phyloP scores from a whole-genome alignment of 2,113 vertebrate genomes.

The Stercorarius parasiticus region DNA sequence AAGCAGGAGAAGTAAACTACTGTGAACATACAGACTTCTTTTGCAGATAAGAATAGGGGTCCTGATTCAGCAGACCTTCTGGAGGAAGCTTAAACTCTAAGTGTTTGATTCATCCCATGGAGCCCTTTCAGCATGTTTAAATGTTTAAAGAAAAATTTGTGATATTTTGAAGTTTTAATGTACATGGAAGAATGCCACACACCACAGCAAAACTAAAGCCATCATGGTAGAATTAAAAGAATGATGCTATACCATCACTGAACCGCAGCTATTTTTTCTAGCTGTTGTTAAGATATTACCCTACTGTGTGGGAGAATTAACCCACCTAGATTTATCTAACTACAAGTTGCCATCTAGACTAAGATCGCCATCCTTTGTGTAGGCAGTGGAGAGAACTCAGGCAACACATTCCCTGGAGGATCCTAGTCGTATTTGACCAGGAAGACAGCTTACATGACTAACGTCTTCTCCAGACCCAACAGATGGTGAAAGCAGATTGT shows the following conservation, averaged over 20 bases:
- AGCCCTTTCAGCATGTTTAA: not conserved
- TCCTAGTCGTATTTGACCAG: rapidly evolving
- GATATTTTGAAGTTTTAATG: not conserved
- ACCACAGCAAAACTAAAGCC: not conserved
- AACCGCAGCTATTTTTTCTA: not conserved
- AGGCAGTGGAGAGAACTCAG: not conserved
- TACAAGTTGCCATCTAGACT: not conserved
- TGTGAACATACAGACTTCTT: not conserved
- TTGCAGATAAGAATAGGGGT: not conserved
- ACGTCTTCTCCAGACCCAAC: not conserved
- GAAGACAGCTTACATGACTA: not conserved
- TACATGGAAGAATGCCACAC: not conserved
- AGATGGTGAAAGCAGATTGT: not conserved
- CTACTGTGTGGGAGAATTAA: not conserved
- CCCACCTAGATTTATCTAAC: not conserved
- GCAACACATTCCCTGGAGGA: not conserved
- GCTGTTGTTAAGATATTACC: not conserved
- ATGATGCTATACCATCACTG: not conserved
- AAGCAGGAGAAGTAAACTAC: not conserved
- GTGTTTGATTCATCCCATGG: not conserved
- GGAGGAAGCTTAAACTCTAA: not conserved
- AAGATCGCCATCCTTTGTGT: not conserved
- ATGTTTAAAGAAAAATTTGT: not conserved
- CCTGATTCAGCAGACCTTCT: not conserved
- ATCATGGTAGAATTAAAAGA: not conserved